phyloP scores from a whole-genome alignment of 2,113 vertebrate species.

The Ptilorrhoa leucosticta region DNA sequence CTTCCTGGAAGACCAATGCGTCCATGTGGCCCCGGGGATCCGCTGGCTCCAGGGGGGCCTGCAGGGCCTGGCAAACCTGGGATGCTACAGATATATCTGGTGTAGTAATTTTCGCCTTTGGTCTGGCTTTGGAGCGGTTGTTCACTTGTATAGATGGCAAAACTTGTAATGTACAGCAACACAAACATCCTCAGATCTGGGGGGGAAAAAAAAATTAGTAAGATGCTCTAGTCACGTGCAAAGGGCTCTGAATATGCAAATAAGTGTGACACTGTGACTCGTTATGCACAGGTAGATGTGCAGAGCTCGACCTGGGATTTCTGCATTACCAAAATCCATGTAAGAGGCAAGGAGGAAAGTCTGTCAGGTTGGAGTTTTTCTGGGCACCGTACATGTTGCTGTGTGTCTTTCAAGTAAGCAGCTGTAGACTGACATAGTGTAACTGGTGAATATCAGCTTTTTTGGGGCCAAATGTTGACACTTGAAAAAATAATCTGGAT shows the following conservation, averaged over 20 bases:
- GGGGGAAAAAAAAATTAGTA: constrained; percentile 10
- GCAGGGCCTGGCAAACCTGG: constrained; percentile 86
- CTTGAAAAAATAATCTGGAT: background rate
- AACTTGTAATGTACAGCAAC: constrained; percentile 81
- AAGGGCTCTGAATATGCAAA: background rate
- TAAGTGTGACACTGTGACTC: background rate
- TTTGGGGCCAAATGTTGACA: background rate
- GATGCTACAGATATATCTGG: constrained; percentile 88
- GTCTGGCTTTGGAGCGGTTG: constrained; percentile 78
- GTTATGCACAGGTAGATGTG: background rate
- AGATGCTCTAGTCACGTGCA: background rate
- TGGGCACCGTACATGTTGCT: background rate
- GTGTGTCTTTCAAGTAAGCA: background rate
- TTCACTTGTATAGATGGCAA: constrained; percentile 82
- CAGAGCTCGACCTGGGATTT: background rate
- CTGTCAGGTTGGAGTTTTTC: background rate
- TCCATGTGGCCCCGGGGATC: constrained; percentile 84
- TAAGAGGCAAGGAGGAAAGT: background rate
- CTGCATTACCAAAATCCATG: background rate
- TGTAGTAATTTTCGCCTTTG: constrained; percentile 79
- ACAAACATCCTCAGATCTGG: constrained; percentile 87
- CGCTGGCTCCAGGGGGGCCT: constrained; percentile 80
- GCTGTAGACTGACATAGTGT: background rate
- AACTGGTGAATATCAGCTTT: background rate
- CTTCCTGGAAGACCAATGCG: constrained; percentile 91